Evolutionary conservation across 1,140 invertebrate genomes (phyloP), one percentile per base, ranked within the genome.

Genomic region (Drosophila watanabei): DNA sequence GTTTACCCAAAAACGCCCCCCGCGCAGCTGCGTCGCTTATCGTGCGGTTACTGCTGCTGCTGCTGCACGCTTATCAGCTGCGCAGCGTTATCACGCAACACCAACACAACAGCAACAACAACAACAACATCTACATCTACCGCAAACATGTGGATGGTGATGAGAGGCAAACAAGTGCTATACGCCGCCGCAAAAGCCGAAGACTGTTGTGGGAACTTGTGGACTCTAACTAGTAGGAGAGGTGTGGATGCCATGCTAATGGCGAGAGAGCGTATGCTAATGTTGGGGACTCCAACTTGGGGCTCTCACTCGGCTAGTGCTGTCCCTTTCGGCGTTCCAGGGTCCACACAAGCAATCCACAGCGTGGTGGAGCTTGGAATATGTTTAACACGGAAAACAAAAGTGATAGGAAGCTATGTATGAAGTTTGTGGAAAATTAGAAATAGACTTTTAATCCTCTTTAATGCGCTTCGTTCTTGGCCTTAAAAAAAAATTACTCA

Each of bases 131-230:
- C 61, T 54, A 62, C 59, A 78, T 43, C 71, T 56, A 49, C 51
- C 56, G 35, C 39, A 32, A 56, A 45, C 51, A 65, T 62, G 49
- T 58, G 41, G 78, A 60, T 82, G 79, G 66, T 85, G 72, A 68
- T 52, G 49, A 70, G 70, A 73, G 39, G 60, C 64, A 52, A 90
- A 71, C 81, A 89, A 90, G 86, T 82, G 86, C 49, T 79, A 49
- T 52, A 89, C 85, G 86, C 85, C 78, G 85, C 60, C 85, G 85
- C 85, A 85, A 66, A 75, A 49, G 49, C 61, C 52, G 62, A 72
- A 60, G 39, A 24, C 62, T 20, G 20, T 62, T 60, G 63, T 71
- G 57, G 56, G 46, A 49, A 9, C 18, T 46, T 63, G 70, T 87
- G 66, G 56, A 62, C 28, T 10, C 35, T 14, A 57, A 49, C 51